phyloP scores from a whole-genome alignment of 2,888 invertebrate species.

The Lordiphosa andalusiaca region DNA sequence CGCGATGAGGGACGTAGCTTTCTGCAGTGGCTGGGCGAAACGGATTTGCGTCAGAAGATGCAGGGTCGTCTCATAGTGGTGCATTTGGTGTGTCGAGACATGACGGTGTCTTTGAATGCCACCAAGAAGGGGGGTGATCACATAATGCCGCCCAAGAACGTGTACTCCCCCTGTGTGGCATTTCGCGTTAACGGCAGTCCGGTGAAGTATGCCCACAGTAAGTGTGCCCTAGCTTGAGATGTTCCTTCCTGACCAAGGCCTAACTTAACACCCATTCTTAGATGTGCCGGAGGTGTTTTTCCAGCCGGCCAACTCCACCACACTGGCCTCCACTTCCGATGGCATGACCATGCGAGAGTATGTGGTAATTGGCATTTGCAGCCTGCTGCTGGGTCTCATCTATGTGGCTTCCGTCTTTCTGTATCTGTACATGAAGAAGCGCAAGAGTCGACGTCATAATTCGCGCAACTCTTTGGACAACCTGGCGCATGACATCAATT shows the following conservation, averaged over 20 bases:
- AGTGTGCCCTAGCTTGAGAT: slow-evolving; percentile 67
- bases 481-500: slow-evolving; percentile 80
- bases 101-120: slow-evolving; percentile 81
- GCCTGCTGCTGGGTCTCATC: slow-evolving; percentile 90
- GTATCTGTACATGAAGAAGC: slow-evolving; percentile 88
- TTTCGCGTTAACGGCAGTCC: slow-evolving; percentile 92
- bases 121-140: slow-evolving; percentile 61
- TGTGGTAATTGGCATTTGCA: slow-evolving; percentile 90
- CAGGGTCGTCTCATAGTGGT: slow-evolving; percentile 91
- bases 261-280: slow-evolving; percentile 64
- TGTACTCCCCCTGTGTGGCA: slow-evolving; percentile 92
- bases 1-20: slow-evolving; percentile 91
- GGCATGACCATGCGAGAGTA: slow-evolving; percentile 89
- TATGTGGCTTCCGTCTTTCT: slow-evolving; percentile 92
- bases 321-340: slow-evolving; percentile 81
- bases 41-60: slow-evolving; percentile 87
- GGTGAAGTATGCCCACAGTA: slow-evolving; percentile 84
- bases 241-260: background rate
- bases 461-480: slow-evolving; percentile 76
- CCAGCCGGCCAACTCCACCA: slow-evolving; percentile 81
- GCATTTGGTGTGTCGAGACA: slow-evolving; percentile 89
- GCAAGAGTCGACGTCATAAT: slow-evolving; percentile 80
- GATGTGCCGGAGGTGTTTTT: slow-evolving; percentile 91
- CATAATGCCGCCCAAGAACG: slow-evolving; percentile 81
- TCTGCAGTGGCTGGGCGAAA: slow-evolving; percentile 91